A percentile compares a stretch with the other conserved stretches of the same genome.
Evolutionary conservation across 2,797 vertebrate species (phyloP).

Genomic region (Hoplostethus mediterraneus): DNA sequence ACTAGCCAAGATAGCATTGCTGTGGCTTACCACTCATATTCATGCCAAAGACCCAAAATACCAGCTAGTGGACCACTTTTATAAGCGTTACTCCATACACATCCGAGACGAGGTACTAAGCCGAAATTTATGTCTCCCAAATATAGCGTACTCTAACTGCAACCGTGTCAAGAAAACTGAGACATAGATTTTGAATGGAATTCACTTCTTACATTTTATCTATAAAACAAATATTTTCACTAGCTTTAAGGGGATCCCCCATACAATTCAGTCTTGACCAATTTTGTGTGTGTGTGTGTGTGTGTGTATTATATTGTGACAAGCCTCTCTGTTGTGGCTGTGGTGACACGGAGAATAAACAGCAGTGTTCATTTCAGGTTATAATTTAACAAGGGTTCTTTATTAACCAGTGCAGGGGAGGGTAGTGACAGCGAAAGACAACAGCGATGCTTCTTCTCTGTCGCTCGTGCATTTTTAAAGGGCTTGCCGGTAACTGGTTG

Average conservation of each 20-base stretch:
- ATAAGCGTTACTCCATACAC: slow-evolving; percentile 77
- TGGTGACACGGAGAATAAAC: too few relatives aligned
- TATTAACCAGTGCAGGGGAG: too few relatives aligned
- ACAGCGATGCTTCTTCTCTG: too few relatives aligned
- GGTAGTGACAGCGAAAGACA: too few relatives aligned
- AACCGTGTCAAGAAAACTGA: slow-evolving; percentile 49
- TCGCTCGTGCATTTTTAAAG: too few relatives aligned
- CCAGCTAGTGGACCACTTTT: slow-evolving; percentile 78
- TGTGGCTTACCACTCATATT: slow-evolving; percentile 82
- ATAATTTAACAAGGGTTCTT: too few relatives aligned
- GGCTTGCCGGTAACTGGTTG: too few relatives aligned
- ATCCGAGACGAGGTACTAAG: slow-evolving; percentile 70
- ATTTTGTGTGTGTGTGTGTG: neutral
- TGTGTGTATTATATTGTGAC: neutral
- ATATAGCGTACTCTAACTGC: slow-evolving; percentile 61
- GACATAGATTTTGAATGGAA: slow-evolving; percentile 58
- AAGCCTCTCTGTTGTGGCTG: too few relatives aligned
- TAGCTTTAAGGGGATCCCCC: slow-evolving; percentile 29
- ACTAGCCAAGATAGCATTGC: slow-evolving; percentile 84
- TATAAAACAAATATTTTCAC: slow-evolving; percentile 46
- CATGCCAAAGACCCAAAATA: slow-evolving; percentile 83
- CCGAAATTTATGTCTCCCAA: slow-evolving; percentile 74
- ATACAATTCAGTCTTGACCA: slow-evolving; percentile 21
- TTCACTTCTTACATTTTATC: slow-evolving; percentile 40
- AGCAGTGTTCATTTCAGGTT: too few relatives aligned